These are phyloP conservation scores for Diorhabda carinulata DNA, from an alignment of 1,140 invertebrate genomes.

Conservation along the genomic window DNA sequence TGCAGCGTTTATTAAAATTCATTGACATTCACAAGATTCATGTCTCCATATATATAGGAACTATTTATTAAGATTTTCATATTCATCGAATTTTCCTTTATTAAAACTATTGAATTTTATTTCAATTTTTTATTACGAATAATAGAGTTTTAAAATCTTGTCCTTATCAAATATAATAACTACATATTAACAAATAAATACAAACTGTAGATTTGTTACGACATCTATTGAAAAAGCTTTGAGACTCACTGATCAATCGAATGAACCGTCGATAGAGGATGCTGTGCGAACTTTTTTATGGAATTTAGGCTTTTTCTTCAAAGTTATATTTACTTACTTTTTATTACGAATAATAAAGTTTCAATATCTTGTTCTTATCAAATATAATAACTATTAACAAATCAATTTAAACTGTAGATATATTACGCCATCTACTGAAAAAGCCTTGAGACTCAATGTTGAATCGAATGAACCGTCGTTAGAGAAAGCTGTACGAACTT, in stretches of 20 bases:
- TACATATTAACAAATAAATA: neutral
- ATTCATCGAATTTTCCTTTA: neutral
- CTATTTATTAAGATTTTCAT: neutral
- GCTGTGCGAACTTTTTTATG: neutral
- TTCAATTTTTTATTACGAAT: neutral
- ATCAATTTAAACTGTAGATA: neutral
- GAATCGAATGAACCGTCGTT: neutral
- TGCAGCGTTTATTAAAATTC: too few species aligned
- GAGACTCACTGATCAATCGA: neutral
- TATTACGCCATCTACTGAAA: neutral
- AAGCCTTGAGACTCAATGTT: neutral
- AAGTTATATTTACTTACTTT: too few species aligned
- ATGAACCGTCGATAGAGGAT: neutral
- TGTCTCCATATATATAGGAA: too few species aligned
- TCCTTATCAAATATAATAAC: neutral
- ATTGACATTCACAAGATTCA: too few species aligned
- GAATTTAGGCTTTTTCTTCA: neutral
- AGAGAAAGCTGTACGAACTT: neutral
- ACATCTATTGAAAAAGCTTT: neutral
- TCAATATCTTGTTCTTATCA: neutral
- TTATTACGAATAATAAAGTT: neutral
- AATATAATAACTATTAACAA: neutral
- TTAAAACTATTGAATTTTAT: neutral
- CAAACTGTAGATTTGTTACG: neutral
- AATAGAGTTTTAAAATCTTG: neutral